Conservation (phyloP, 1,140 invertebrate species). For the Drosophila albomicans region DNA sequence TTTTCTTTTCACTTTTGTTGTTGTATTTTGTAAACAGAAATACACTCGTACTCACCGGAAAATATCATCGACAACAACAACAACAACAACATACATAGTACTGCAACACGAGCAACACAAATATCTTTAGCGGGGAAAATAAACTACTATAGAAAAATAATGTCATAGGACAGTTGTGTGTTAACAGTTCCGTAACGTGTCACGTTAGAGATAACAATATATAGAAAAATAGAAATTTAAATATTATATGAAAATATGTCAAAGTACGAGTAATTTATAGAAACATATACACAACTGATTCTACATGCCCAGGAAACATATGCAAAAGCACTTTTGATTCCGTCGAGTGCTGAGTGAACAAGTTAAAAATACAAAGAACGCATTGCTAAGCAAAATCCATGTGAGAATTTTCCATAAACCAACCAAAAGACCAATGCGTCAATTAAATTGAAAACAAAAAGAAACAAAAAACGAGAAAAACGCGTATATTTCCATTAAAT, state of each 20-base stretch:
- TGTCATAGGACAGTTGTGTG: conserved; percentile 50
- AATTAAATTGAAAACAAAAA: conserved; percentile 32
- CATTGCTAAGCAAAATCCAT: conserved; percentile 4
- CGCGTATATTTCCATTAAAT: conserved; percentile 14
- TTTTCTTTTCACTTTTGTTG: neutral
- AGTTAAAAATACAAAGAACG: conserved; percentile 53
- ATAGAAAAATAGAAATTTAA: conserved; percentile 28
- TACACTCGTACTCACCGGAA: conserved; percentile 40
- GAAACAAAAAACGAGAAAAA: conserved; percentile 8
- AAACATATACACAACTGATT: conserved; percentile 19
- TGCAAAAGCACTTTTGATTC: conserved; percentile 45
- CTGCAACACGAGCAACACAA: conserved; percentile 13
- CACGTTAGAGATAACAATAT: neutral
- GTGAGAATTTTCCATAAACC: conserved; percentile 46
- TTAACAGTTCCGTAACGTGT: conserved; percentile 53
- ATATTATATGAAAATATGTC: conserved; percentile 48
- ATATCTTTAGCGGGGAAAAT: conserved; percentile 14
- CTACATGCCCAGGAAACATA: conserved; percentile 3
- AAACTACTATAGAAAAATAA: conserved; percentile 19
- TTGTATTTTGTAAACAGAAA: conserved; percentile 39
- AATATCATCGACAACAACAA: conserved; percentile 44
- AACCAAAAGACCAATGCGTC: conserved; percentile 37
- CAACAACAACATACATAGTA: conserved; percentile 10
- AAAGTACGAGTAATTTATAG: conserved; percentile 58
- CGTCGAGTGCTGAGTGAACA: conserved; percentile 48